Conservation (phyloP, 64 coral and sea anemone species). For the Orbicella faveolata region DNA sequence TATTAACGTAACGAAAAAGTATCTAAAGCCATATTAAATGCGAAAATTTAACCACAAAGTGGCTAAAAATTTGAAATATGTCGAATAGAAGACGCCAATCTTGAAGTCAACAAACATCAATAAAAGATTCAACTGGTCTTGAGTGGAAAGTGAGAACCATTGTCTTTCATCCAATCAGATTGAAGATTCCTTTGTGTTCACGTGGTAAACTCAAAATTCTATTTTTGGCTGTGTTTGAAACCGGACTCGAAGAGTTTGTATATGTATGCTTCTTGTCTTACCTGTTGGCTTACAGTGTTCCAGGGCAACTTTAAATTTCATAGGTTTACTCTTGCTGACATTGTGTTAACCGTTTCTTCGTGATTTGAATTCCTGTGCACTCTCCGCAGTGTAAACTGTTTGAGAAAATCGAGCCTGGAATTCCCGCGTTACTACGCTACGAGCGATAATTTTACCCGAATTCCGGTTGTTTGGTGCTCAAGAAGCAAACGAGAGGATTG, state of each 20-base stretch:
- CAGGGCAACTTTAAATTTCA: background rate
- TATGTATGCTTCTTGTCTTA: constrained; percentile 4
- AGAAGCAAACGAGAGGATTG: constrained; percentile 1
- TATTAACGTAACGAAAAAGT: too few relatives aligned
- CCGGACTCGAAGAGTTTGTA: background rate
- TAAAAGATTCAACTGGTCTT: constrained; percentile 11
- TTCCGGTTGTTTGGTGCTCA: constrained; percentile 6
- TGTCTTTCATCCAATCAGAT: constrained; percentile 13
- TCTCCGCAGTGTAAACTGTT: background rate
- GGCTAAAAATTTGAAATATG: background rate
- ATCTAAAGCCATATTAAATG: too few relatives aligned
- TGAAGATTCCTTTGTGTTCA: constrained; percentile 72
- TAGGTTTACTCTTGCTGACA: background rate
- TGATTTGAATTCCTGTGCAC: background rate
- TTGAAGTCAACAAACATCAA: background rate
- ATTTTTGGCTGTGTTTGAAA: constrained; percentile 40
- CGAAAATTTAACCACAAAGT: background rate
- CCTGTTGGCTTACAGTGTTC: background rate
- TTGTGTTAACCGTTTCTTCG: background rate
- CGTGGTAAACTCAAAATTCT: constrained; percentile 52
- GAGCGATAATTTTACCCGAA: background rate
- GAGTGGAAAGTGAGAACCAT: background rate
- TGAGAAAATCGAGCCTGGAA: constrained; percentile 13
- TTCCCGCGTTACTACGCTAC: constrained; percentile 69
- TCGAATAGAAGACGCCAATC: background rate